Base-by-base conservation (phyloP, 2,113 vertebrate species). In the Crypturellus undulatus region DNA sequence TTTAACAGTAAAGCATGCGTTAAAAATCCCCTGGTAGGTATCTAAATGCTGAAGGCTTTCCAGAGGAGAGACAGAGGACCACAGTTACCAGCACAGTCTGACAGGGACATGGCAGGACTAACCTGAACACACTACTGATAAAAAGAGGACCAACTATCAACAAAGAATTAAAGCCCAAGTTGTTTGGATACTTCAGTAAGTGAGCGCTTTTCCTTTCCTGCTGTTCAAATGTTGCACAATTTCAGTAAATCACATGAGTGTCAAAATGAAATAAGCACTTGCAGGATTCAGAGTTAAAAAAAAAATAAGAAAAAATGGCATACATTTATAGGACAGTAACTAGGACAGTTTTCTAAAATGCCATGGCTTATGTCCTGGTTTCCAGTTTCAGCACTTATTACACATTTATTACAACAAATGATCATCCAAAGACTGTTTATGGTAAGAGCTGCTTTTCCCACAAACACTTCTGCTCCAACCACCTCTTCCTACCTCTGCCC, bases 281-380 rank as follows among this genome's bases (percentile, higher is more conserved):
- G 8, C 20, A 56, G 60, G 56, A 34, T 51, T 43, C 34, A 16
- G 5, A 58, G 10, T 59, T 15, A 21, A 9, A 43, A 15, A 10
- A 63, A 56, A 90, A 64, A 26, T 9, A 52, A 80, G 3, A 17
- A 49, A 73, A 87, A 77, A 90, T 5, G 2, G 28, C 34, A 1
- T 25, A 59, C 32, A 2, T 26, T 40, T 43, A 2, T 64, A 68
- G 4, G 3, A 43, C 56, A 69, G 21, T 5, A 71, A 36, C 47
- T 32, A 52, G 21, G 9, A 36, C 30, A 79, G 30, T 10, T 49
- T 34, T 58, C 30, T 43, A 28, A 80, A 6, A 68, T 3, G 2
- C 2, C 9, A 32, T 1, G 0, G 14, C 15, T 30, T 47, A 25
- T 9, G 18, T 83, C 3, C n/a, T 45, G 15, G 3, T 28, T 80